Evolutionary conservation across 2,888 invertebrate species (phyloP).

Genomic region (Chloroclysta siterata): DNA sequence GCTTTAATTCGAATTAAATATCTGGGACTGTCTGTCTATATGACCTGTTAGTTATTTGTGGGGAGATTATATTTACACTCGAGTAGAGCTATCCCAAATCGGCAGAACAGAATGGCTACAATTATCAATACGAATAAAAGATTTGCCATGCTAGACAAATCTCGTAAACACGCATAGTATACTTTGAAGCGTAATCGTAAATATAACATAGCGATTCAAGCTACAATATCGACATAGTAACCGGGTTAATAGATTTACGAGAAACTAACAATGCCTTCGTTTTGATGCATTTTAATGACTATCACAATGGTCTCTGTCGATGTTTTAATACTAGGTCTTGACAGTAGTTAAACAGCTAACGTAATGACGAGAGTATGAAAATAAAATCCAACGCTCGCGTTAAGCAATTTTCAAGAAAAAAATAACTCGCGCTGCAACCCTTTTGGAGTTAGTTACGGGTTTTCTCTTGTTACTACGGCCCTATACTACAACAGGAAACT

Average conservation of each 20-base stretch:
- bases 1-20: background rate
- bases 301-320: slow-evolving; percentile 15
- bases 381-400: background rate
- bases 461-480: too few species aligned
- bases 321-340: slow-evolving; percentile 15
- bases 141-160: background rate
- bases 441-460: too few species aligned
- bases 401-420: background rate
- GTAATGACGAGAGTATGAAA: slow-evolving; percentile 8
- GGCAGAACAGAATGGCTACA: background rate
- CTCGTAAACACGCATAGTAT: background rate
- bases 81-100: background rate
- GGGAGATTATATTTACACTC: background rate
- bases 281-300: slow-evolving; percentile 13
- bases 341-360: slow-evolving; percentile 3
- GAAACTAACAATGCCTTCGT: slow-evolving; percentile 16
- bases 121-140: background rate
- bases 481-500: too few species aligned
- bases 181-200: background rate
- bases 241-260: slow-evolving; percentile 9
- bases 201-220: background rate
- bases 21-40: background rate
- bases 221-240: slow-evolving; percentile 14
- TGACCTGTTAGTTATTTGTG: background rate
- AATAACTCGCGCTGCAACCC: too few species aligned